These are phyloP conservation scores for Parapsyche elsis DNA, from an alignment of 1,140 invertebrate species.

Conservation along the genomic window DNA sequence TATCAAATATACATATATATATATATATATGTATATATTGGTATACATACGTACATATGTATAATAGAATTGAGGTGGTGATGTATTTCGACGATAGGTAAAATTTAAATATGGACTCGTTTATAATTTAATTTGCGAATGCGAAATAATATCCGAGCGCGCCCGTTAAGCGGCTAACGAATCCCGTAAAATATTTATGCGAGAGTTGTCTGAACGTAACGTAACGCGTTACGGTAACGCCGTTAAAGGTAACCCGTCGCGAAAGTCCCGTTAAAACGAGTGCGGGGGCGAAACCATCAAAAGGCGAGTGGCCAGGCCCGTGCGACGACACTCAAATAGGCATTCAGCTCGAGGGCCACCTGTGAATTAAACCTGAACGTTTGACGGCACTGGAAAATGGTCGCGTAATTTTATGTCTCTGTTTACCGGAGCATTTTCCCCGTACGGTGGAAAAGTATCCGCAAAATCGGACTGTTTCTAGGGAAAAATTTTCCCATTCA, in stretches of 20 bases:
- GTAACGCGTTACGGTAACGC: not conserved
- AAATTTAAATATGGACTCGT: no score
- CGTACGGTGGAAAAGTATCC: no score
- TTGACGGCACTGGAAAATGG: not conserved
- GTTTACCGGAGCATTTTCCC: not conserved
- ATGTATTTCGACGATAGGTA: no score
- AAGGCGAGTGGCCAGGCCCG: not conserved
- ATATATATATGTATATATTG: no score
- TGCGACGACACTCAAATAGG: not conserved
- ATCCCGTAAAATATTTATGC: constrained; percentile 52
- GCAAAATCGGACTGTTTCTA: no score
- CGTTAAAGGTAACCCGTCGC: constrained; percentile 2
- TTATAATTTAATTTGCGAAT: constrained; percentile 47
- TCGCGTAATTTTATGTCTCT: not conserved
- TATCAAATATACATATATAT: no score
- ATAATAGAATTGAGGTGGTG: no score
- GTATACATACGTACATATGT: no score
- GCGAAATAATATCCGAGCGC: constrained; percentile 48
- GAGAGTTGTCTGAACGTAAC: constrained; percentile 25
- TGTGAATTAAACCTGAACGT: not conserved
- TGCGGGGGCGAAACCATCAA: constrained; percentile 1
- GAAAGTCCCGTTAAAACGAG: not conserved
- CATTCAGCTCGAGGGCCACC: not conserved
- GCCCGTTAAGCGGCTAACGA: constrained; percentile 49
- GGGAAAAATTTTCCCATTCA: no score